Evolutionary conservation across 2,113 vertebrate species (phyloP), one percentile per base, ranked within the genome.

Genomic region (Cebidichthys violaceus): DNA sequence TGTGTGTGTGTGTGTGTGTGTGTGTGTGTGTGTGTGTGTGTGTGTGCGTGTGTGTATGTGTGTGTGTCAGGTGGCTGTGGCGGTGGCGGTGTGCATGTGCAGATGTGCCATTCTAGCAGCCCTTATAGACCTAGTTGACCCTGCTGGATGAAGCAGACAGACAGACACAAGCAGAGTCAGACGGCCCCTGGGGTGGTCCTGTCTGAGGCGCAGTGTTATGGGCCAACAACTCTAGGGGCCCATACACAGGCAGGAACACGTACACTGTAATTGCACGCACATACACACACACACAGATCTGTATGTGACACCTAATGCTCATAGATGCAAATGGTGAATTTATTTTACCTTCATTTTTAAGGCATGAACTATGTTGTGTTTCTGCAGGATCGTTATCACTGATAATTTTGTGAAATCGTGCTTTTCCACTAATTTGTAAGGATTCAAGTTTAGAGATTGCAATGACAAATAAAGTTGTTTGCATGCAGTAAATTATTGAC

Each of bases 171-270:
- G 91, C 84, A 83, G 87, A 89, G 90, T 88, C 91, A 94, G 92
- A 93, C 91, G 59, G 88, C 87, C 90, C 89, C 86, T 79, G 85
- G 90, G 93, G 94, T 94, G 93, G 91, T 93, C 91, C 88, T 76
- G 90, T 93, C 87, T 92, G 91, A 90, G 88, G 74, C 68, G 8
- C 37, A 61, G 22, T 82, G 87, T 93, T 92, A 91, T 88, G 88
- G 88, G 87, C 88, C 87, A 89, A 86, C 82, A 82, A 72, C 79
- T 83, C 78, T 75, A 77, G 88, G 87, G 88, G 88, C 88, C 88
- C 87, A 83, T 89, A 87, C 70, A 70, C 85, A 84, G 84, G 89
- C 82, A 79, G 68, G 72, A 70, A 85, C 87, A 90, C 81, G 83
- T 81, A 83, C 74, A 83, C 85, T 86, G 77, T 92, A 92, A 93